phyloP scores from a whole-genome alignment of 1,140 invertebrate genomes.

The Drosophila truncata region DNA sequence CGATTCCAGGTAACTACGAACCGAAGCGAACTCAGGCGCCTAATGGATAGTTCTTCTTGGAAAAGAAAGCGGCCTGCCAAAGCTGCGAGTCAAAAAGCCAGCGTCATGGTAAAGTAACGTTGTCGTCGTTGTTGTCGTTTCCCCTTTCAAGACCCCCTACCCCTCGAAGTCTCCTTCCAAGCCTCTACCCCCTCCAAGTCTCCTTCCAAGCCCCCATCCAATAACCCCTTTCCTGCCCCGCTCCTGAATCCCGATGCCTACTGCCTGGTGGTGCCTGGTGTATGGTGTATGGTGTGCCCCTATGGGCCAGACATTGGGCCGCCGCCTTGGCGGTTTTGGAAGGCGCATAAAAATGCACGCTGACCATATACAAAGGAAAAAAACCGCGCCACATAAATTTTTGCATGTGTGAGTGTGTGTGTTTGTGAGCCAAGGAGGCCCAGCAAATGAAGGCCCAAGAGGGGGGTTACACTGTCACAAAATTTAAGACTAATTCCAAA shows the following conservation, averaged over 20 bases:
- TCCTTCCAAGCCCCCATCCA: not conserved
- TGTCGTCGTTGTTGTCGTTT: slow-evolving; percentile 24
- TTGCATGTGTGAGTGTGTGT: not conserved
- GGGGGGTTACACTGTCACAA: slow-evolving; percentile 13
- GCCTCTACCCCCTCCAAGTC: no score
- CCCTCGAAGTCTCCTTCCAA: no score
- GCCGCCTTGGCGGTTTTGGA: slow-evolving; percentile 63
- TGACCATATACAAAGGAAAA: slow-evolving; percentile 51
- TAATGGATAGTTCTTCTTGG: slow-evolving; percentile 81
- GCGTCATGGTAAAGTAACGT: slow-evolving; percentile 60
- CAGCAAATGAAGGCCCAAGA: not conserved
- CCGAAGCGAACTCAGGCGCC: slow-evolving; percentile 75
- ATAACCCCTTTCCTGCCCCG: slow-evolving; percentile 1
- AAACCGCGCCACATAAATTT: slow-evolving; percentile 29
- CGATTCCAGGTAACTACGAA: slow-evolving; percentile 63
- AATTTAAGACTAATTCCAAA: not conserved
- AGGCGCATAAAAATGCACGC: slow-evolving; percentile 73
- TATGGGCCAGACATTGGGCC: slow-evolving; percentile 73
- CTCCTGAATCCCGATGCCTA: not conserved
- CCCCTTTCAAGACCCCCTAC: not conserved
- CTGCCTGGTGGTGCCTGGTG: not conserved
- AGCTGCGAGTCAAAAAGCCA: slow-evolving; percentile 53
- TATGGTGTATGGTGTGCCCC: slow-evolving; percentile 1
- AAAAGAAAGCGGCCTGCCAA: slow-evolving; percentile 80
- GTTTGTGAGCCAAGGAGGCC: slow-evolving; percentile 1